Base-by-base conservation (phyloP, 2,113 vertebrate species). In the Lutjanus erythropterus region DNA sequence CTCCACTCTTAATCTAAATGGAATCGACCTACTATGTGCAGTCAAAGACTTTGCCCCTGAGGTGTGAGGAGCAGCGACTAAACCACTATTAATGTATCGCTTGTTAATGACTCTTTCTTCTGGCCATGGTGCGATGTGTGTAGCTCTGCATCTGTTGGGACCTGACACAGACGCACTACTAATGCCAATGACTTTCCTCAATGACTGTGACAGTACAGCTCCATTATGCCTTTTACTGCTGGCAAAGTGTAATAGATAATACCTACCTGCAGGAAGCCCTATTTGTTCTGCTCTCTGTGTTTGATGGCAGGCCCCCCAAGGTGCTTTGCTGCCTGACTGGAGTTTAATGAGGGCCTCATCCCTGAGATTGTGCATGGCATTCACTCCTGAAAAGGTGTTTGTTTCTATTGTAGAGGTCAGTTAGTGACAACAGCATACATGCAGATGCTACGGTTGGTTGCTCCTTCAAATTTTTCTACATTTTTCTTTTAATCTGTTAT, bases 101-200 rank as follows among this genome's bases (percentile, higher is more conserved):
- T 59, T 41, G 29, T 59, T 68, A 59, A 68, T 67, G 47, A 67
- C 73, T 25, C 19, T 18, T 25, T 58, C 29, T 46, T n/a, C n/a
- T 33, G 56, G 29, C 11, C 33, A 5, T 31, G 31, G 42, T 41
- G 23, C 2, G 15, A 47, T 68, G 33, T 56, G 5, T 27, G 25
- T 18, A 15, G 29, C 41, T 49, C 29, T 60, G 29, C 25, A 39
- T 44, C 61, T 75, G 39, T 9, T 21, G 49, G 49, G 49, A 65
- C 27, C 27, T 6, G 49, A 55, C 60, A 56, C 18, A 29, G 52
- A n/a, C 11, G 1, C 12, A 31, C 42, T 7, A 49, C 31, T 50
- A 72, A 67, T 27, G 50, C 39, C 33, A 56, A 25, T 21, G 41
- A 19, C 29, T 55, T 61, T 39, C 10, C 23, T 25, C 23, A 35